These are phyloP conservation scores for Megastigmus dorsalis DNA, from an alignment of 2,888 invertebrate species.

Conservation along the genomic window DNA sequence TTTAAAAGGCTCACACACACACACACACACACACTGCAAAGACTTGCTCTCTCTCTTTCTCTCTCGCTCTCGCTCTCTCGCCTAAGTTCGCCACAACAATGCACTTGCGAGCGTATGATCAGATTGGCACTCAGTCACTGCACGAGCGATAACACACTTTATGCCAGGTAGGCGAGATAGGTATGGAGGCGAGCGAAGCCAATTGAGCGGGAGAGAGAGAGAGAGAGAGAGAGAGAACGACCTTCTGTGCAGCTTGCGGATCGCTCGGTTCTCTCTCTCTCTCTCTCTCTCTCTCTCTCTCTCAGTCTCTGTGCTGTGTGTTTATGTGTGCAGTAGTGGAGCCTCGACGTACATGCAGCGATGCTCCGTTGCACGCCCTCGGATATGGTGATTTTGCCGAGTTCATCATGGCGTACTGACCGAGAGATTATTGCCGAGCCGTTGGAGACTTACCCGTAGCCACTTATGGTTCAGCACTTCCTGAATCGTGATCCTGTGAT, in stretches of 20 bases:
- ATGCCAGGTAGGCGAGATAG: not conserved
- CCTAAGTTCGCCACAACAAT: too few species aligned
- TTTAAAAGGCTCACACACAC: not conserved
- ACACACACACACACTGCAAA: not conserved
- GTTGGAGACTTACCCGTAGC: slow-evolving; percentile 85
- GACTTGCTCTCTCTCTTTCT: not conserved
- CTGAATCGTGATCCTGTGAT: slow-evolving; percentile 94
- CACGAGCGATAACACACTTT: slow-evolving; percentile 34
- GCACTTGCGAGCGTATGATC: slow-evolving; percentile 23
- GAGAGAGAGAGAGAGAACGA: not conserved
- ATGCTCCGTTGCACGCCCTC: slow-evolving; percentile 25
- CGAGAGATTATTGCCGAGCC: not conserved
- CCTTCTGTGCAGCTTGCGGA: not conserved
- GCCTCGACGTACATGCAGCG: too few species aligned
- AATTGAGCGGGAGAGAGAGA: not conserved
- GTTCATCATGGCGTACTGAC: not conserved
- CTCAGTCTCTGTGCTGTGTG: too few species aligned
- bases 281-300: too few species aligned
- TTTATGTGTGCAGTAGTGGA: too few species aligned
- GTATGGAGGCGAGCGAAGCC: too few species aligned
- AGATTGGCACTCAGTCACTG: slow-evolving; percentile 28
- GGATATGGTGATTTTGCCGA: not conserved
- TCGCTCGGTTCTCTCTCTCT: not conserved
- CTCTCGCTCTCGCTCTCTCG: not conserved
- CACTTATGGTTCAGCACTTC: slow-evolving; percentile 97